Evolutionary conservation across 2,888 invertebrate species (phyloP).

Genomic region (Athripsodes cinereus): DNA sequence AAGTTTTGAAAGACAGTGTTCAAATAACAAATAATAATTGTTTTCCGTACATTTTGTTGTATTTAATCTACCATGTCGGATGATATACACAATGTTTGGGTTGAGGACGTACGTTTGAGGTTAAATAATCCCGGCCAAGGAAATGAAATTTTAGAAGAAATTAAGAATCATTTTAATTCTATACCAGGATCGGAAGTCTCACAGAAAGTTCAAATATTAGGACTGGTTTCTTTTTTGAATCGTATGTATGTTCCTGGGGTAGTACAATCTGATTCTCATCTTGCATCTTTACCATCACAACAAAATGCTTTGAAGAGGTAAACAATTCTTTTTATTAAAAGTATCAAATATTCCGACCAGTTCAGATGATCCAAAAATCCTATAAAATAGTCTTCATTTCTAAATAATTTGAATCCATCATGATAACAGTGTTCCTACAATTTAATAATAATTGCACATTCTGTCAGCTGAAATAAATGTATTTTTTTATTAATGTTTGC

Average conservation of each 20-base stretch:
- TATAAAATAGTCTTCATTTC: no score
- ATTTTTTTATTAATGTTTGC: no score
- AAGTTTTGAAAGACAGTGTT: no score
- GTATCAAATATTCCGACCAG: no score
- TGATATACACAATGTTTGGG: not conserved
- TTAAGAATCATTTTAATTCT: conserved; percentile 39
- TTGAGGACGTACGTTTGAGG: conserved; percentile 27
- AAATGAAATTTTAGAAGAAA: conserved; percentile 40
- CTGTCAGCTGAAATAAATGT: no score
- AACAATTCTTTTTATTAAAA: no score
- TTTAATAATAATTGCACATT: no score
- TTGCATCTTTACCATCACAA: not conserved
- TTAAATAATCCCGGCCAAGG: conserved; percentile 41
- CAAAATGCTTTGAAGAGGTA: conserved; percentile 24
- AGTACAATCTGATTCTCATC: not conserved
- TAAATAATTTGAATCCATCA: no score
- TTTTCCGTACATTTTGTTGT: not conserved
- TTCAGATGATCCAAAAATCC: no score
- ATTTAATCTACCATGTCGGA: not conserved
- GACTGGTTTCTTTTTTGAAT: conserved; percentile 56
- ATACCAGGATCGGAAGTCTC: conserved; percentile 37
- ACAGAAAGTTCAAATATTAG: conserved; percentile 38
- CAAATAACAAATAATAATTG: no score
- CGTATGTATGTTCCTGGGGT: conserved; percentile 49
- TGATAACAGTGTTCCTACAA: no score